These are phyloP conservation scores for Tetropium fuscum DNA, from an alignment of 2,888 invertebrate genomes.

Conservation along the genomic window DNA sequence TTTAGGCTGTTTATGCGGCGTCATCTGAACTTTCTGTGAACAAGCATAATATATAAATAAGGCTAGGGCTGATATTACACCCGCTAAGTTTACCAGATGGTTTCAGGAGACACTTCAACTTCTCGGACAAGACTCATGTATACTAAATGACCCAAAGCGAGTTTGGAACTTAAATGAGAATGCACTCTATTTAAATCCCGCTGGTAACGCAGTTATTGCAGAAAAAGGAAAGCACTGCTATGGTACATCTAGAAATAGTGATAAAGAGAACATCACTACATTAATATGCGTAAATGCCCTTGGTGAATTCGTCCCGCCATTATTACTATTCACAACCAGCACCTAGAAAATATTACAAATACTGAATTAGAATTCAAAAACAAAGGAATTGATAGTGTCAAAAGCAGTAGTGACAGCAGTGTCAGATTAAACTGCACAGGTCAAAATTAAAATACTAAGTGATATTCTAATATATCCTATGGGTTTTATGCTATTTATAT, in stretches of 20 bases:
- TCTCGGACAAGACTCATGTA: background rate
- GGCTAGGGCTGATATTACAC: background rate
- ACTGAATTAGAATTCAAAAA: no score
- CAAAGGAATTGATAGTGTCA: no score
- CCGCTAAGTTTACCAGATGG: background rate
- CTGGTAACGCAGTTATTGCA: slow-evolving; percentile 1
- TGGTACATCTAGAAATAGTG: background rate
- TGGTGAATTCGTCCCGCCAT: slow-evolving; percentile 2
- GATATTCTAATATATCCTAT: no score
- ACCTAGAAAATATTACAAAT: no score
- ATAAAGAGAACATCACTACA: background rate
- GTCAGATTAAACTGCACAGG: no score
- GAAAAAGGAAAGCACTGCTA: slow-evolving; percentile 5
- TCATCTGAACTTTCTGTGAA: background rate
- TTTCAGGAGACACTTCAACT: background rate
- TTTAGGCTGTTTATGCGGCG: background rate
- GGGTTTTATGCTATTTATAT: no score
- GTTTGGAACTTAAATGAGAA: background rate
- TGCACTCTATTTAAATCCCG: slow-evolving; percentile 4
- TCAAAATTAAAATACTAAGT: no score
- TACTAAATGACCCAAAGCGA: background rate
- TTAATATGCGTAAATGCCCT: background rate
- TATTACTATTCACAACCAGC: background rate
- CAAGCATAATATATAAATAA: slow-evolving; percentile 2
- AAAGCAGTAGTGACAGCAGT: no score